Evolutionary conservation across 2,888 invertebrate genomes (phyloP).

Genomic region (Nymphalis c-album): DNA sequence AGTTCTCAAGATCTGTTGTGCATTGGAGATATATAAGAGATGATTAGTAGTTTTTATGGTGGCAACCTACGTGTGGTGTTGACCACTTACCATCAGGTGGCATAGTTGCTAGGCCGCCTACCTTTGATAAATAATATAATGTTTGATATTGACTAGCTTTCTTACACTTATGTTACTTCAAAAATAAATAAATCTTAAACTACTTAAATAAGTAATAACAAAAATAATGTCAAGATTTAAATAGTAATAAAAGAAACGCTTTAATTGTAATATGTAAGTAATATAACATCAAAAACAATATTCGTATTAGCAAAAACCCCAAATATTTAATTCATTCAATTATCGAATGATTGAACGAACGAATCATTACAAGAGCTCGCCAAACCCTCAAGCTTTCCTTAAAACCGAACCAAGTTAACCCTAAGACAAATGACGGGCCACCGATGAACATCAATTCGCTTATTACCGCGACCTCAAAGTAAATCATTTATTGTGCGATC

Average conservation of each 20-base stretch:
- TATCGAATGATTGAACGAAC: constrained; percentile 5
- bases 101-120: too few relatives aligned
- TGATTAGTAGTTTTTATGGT: too few relatives aligned
- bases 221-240: not conserved
- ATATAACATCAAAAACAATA: not conserved
- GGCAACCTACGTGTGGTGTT: too few relatives aligned
- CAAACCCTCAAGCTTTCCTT: constrained; percentile 21
- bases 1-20: too few relatives aligned
- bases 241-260: not conserved
- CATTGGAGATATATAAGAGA: too few relatives aligned
- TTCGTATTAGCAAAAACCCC: not conserved
- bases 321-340: constrained; percentile 1
- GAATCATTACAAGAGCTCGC: not conserved
- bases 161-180: too few relatives aligned
- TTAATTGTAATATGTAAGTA: too few relatives aligned
- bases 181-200: too few relatives aligned
- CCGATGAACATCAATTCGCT: constrained; percentile 70
- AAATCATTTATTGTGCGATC: constrained; percentile 76
- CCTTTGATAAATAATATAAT: too few relatives aligned
- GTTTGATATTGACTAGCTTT: too few relatives aligned
- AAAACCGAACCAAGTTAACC: constrained; percentile 34
- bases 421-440: constrained; percentile 69
- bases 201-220: too few relatives aligned
- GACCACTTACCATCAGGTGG: too few relatives aligned
- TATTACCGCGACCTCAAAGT: constrained; percentile 71